Evolutionary conservation across 1,140 invertebrate genomes (phyloP).

Genomic region (Drosophila persimilis): DNA sequence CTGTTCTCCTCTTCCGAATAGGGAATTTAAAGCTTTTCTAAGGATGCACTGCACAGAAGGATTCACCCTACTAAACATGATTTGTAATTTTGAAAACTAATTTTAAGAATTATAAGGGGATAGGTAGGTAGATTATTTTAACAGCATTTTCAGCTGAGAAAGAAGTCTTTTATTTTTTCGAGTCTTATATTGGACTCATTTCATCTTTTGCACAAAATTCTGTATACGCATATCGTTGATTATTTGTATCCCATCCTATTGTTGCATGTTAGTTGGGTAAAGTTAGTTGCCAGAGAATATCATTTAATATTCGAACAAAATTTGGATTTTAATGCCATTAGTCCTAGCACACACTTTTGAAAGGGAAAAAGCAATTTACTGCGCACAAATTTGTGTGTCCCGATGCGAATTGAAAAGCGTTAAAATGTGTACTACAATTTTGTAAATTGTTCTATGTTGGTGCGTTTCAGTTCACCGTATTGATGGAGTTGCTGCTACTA

Average conservation of each 20-base stretch:
- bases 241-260: neutral
- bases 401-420: constrained; percentile 39
- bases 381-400: constrained; percentile 14
- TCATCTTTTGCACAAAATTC: constrained; percentile 32
- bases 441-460: constrained; percentile 22
- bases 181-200: constrained; percentile 13
- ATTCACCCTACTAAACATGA: too few relatives aligned
- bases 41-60: too few relatives aligned
- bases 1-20: too few relatives aligned
- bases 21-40: too few relatives aligned
- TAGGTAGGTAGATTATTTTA: too few relatives aligned
- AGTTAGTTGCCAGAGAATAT: too few relatives aligned
- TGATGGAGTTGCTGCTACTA: constrained; percentile 8
- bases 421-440: constrained; percentile 59
- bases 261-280: neutral
- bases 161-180: too few relatives aligned
- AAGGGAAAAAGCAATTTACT: neutral
- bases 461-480: constrained; percentile 12
- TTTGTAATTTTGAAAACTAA: too few relatives aligned
- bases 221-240: constrained; percentile 34
- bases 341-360: neutral
- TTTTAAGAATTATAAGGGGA: too few relatives aligned
- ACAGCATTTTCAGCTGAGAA: too few relatives aligned
- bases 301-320: too few relatives aligned
- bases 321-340: too few relatives aligned